These are phyloP conservation scores for Crypturellus tataupa DNA, from an alignment of 2,797 vertebrate genomes.

Conservation along the genomic window DNA sequence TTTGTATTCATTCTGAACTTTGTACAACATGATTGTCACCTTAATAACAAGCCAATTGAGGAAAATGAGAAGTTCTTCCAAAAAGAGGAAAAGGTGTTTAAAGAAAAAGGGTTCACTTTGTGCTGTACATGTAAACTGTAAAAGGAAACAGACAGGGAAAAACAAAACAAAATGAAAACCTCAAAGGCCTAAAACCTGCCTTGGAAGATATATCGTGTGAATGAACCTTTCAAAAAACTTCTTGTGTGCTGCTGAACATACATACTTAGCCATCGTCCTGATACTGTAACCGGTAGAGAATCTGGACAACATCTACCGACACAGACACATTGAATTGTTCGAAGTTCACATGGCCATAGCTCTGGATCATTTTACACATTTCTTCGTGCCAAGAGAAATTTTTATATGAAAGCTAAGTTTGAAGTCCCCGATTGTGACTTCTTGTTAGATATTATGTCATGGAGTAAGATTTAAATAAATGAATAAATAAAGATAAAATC, in stretches of 20 bases:
- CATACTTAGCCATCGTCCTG: background rate
- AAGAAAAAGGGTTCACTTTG: background rate
- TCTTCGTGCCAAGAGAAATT: background rate
- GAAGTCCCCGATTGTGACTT: background rate
- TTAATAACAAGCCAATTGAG: background rate
- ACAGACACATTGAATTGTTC: background rate
- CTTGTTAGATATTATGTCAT: background rate
- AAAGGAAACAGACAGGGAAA: background rate
- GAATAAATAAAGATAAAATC: background rate
- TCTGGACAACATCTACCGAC: background rate
- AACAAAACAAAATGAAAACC: background rate
- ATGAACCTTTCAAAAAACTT: background rate
- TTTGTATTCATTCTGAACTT: background rate
- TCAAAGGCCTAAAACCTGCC: background rate
- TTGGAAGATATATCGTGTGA: accelerated
- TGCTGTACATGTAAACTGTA: background rate
- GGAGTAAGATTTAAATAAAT: background rate
- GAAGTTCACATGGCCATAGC: background rate
- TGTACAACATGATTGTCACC: background rate
- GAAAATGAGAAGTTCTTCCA: background rate
- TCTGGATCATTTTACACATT: background rate
- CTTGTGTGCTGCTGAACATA: background rate
- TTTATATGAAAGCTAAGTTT: background rate
- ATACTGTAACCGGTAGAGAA: background rate
- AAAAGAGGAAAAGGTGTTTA: background rate